Evolutionary conservation across 1,140 invertebrate genomes (phyloP).

Genomic region (Lethocerus indicus): DNA sequence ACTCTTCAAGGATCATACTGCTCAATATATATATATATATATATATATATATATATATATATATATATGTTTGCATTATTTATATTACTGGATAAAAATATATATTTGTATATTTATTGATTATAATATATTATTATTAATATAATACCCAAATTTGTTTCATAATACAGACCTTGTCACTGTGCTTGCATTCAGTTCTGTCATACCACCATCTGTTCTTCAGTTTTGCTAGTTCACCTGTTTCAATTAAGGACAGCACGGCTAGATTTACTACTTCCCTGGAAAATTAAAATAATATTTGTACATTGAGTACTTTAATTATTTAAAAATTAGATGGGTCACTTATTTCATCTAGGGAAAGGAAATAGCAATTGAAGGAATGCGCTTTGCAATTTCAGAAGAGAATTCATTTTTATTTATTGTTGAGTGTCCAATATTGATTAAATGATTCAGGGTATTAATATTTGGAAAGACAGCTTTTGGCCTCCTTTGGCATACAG

Average conservation of each 20-base stretch:
- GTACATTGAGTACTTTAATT: background rate
- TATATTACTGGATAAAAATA: background rate
- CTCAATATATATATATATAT: too few species aligned
- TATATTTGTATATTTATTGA: background rate
- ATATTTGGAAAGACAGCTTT: too few species aligned
- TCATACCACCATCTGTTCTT: slow-evolving; percentile 92
- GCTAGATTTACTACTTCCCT: slow-evolving; percentile 83
- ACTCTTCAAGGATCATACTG: too few species aligned
- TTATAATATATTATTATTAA: background rate
- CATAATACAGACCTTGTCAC: slow-evolving; percentile 39
- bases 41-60: background rate
- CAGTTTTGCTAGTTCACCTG: slow-evolving; percentile 75
- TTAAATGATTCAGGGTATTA: too few species aligned
- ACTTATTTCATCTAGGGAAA: too few species aligned
- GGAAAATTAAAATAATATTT: slow-evolving; percentile 18
- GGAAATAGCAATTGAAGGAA: too few species aligned
- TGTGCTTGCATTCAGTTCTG: slow-evolving; percentile 54
- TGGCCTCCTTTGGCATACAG: too few species aligned
- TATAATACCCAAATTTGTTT: too few species aligned
- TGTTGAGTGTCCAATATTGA: too few species aligned
- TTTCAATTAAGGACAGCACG: slow-evolving; percentile 81
- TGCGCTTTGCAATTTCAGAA: too few species aligned
- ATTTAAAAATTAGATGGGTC: too few species aligned
- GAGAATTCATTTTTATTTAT: too few species aligned
- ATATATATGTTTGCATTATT: background rate